These are phyloP conservation scores for Prosapia bicincta DNA, from an alignment of 2,888 invertebrate genomes.

Conservation along the genomic window DNA sequence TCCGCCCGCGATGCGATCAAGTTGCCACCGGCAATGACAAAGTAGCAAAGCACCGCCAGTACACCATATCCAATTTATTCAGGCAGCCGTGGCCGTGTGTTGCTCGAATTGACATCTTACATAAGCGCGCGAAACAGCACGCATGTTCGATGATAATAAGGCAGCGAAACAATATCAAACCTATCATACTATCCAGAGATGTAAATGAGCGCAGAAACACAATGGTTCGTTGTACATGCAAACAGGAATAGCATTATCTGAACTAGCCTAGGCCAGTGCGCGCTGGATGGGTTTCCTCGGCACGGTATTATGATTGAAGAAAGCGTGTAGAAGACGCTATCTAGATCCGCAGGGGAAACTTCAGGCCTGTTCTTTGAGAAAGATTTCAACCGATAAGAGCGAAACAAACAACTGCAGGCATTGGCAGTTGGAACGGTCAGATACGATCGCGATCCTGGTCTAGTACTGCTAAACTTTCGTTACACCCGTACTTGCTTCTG, in stretches of 20 bases:
- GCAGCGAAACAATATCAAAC: slow-evolving; percentile 11
- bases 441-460: slow-evolving; percentile 1
- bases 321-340: slow-evolving; percentile 16
- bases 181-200: neutral
- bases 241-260: neutral
- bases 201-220: slow-evolving; percentile 8
- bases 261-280: slow-evolving; percentile 4
- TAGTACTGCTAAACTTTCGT: neutral
- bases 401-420: neutral
- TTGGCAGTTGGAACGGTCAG: slow-evolving; percentile 15
- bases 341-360: slow-evolving; percentile 10
- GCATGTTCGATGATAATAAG: neutral
- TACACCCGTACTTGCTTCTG: too few relatives aligned
- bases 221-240: slow-evolving; percentile 11
- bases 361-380: neutral
- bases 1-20: neutral
- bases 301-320: slow-evolving; percentile 21
- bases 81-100: neutral
- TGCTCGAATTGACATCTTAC: neutral
- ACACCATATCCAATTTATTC: neutral
- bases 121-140: neutral
- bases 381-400: slow-evolving; percentile 7
- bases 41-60: neutral
- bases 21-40: neutral
- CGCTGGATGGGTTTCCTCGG: neutral